These are phyloP conservation scores for Heterodera carotae DNA, from an alignment of 1,140 invertebrate genomes.

Conservation along the genomic window DNA sequence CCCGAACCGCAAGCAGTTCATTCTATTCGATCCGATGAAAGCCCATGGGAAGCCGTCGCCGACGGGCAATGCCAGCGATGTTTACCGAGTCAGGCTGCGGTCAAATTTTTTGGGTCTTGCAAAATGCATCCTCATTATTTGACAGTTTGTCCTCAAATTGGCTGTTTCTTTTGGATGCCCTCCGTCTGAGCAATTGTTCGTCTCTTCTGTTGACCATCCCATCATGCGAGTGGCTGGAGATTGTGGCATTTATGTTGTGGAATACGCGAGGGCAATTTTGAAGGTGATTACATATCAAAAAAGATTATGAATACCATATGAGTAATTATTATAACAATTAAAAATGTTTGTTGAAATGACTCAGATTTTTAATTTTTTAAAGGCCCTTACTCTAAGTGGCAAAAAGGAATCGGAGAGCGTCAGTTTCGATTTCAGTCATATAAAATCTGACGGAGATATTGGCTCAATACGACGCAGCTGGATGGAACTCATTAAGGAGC, in stretches of 20 bases:
- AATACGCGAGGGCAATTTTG: conserved; percentile 20
- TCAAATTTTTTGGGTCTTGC: not conserved
- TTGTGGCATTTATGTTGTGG: conserved; percentile 19
- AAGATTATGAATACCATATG: too few species aligned
- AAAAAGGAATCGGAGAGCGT: not conserved
- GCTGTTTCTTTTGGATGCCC: not conserved
- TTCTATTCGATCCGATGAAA: conserved; percentile 10
- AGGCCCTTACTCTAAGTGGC: not conserved
- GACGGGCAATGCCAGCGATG: not conserved
- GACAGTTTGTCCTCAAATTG: not conserved
- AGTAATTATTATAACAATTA: too few species aligned
- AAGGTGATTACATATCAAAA: not conserved
- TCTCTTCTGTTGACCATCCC: not conserved
- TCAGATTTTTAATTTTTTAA: not conserved
- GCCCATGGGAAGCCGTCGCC: not conserved
- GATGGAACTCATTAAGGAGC: not conserved
- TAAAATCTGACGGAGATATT: not conserved
- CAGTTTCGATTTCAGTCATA: not conserved
- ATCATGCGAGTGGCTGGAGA: conserved; percentile 16
- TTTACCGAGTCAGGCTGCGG: not conserved
- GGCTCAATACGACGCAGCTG: not conserved
- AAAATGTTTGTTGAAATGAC: too few species aligned
- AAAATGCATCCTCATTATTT: not conserved
- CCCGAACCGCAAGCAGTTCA: conserved; percentile 5
- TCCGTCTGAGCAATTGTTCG: not conserved